Evolutionary conservation across 2,888 invertebrate genomes (phyloP).

Genomic region (Chrysina gloriosa): DNA sequence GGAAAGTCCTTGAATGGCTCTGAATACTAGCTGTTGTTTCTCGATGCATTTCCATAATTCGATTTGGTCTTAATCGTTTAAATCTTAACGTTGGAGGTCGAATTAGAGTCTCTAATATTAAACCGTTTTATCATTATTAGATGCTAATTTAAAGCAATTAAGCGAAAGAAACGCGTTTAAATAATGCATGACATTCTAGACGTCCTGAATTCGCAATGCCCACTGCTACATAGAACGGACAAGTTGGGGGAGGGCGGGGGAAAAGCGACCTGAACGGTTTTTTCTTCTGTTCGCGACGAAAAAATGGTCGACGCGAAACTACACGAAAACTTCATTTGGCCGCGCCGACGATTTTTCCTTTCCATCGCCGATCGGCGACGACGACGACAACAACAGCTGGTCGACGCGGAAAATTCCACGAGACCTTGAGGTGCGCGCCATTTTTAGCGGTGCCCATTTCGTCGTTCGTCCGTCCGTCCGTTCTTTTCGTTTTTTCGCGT

Average conservation of each 20-base stretch:
- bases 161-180: not conserved
- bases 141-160: slow-evolving; percentile 21
- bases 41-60: too few relatives aligned
- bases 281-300: too few relatives aligned
- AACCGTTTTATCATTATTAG: not conserved
- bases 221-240: too few relatives aligned
- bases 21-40: too few relatives aligned
- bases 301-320: not conserved
- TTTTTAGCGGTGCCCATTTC: slow-evolving; percentile 5
- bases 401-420: slow-evolving; percentile 29
- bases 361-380: too few relatives aligned
- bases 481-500: too few relatives aligned
- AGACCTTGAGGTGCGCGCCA: slow-evolving; percentile 14
- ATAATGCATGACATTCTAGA: slow-evolving; percentile 22
- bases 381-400: too few relatives aligned
- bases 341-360: slow-evolving; percentile 17
- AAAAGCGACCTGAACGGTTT: too few relatives aligned
- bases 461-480: too few relatives aligned
- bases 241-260: too few relatives aligned
- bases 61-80: too few relatives aligned
- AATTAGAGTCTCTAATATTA: not conserved
- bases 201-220: slow-evolving; percentile 14
- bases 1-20: too few relatives aligned
- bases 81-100: slow-evolving; percentile 5
- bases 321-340: slow-evolving; percentile 16